Conservation (phyloP, 2,888 invertebrate species). For the Taphrorychus bicolor region DNA sequence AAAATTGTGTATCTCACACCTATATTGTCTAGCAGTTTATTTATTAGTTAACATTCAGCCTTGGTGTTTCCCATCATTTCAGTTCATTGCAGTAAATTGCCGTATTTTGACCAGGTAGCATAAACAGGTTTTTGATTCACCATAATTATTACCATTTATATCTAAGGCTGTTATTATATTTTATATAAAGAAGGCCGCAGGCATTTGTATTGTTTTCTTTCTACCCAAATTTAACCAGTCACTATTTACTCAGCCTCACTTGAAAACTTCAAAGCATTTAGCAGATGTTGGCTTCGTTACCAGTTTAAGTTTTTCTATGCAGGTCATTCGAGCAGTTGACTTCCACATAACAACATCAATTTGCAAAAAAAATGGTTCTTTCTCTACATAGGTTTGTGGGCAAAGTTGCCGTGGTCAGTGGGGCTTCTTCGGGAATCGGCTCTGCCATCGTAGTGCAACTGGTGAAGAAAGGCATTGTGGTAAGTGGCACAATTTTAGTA, state of each 20-base stretch:
- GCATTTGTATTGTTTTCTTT: background rate
- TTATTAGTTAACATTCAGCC: no score
- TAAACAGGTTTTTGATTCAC: no score
- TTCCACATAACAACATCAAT: background rate
- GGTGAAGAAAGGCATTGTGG: slow-evolving; percentile 44
- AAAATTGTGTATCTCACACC: no score
- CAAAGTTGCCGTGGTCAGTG: slow-evolving; percentile 47
- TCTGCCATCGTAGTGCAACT: slow-evolving; percentile 43
- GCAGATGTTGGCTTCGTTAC: background rate
- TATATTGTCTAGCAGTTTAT: no score
- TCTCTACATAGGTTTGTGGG: slow-evolving; percentile 45
- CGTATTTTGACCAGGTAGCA: no score
- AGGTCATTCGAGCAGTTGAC: background rate
- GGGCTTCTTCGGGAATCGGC: slow-evolving; percentile 47
- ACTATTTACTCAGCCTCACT: background rate
- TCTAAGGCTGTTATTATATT: background rate
- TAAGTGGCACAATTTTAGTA: no score
- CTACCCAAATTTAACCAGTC: background rate
- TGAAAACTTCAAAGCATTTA: background rate
- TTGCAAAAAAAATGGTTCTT: slow-evolving; percentile 35
- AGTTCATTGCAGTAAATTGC: no score
- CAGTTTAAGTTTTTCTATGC: background rate
- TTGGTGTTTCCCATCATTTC: no score
- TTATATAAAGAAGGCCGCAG: background rate
- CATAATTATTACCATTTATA: no score